Conservation (phyloP, 2,888 invertebrate species). For the Plebejus melissa region DNA sequence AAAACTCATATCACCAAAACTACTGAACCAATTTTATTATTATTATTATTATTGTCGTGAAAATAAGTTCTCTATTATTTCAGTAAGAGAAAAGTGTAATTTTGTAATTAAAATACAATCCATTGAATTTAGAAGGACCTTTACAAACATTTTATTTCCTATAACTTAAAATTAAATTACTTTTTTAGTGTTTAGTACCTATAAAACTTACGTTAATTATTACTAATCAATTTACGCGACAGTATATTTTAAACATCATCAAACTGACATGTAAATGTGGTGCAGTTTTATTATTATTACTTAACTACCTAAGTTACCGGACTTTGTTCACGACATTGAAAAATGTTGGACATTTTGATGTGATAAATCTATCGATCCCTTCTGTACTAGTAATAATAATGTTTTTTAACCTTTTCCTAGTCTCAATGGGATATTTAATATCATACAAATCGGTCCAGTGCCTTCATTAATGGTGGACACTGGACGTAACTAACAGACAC, state of each 20-base stretch:
- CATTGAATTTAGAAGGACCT: neutral
- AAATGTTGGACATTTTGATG: neutral
- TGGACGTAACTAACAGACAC: neutral
- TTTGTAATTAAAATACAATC: neutral
- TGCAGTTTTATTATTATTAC: neutral
- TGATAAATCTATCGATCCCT: neutral
- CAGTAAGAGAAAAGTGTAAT: neutral
- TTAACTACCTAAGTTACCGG: neutral
- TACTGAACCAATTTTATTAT: too few relatives aligned
- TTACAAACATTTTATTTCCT: neutral
- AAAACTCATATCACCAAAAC: too few relatives aligned
- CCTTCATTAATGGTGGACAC: neutral
- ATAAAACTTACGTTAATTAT: neutral
- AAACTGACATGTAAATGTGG: neutral
- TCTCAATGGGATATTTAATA: neutral
- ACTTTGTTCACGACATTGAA: neutral
- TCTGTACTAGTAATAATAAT: neutral
- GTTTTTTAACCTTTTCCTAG: neutral
- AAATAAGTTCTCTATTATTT: neutral
- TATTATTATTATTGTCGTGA: too few relatives aligned
- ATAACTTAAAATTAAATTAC: neutral
- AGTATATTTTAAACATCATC: neutral
- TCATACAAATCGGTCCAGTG: neutral
- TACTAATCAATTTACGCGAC: neutral
- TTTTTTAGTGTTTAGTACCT: neutral